Percentiles rank a stretch among this genome's conserved stretches.
Evolutionary conservation across 2,113 vertebrate genomes (phyloP).

Genomic region (Odontophorus gujanensis): DNA sequence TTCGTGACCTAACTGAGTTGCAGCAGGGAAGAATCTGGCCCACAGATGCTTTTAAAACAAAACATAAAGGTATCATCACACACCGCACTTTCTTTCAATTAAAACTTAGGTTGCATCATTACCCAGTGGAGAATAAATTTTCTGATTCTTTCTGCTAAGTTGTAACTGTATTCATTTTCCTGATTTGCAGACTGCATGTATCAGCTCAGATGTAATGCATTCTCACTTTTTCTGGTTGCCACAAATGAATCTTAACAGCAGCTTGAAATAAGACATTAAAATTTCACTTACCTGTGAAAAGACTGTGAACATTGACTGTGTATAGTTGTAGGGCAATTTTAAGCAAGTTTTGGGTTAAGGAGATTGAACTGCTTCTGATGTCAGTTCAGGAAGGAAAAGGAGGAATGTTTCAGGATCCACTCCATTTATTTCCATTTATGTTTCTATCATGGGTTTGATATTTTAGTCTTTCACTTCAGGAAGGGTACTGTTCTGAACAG

Average conservation of each 20-base stretch:
- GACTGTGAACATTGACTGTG: background rate
- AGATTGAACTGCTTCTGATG: background rate
- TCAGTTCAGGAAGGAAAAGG: background rate
- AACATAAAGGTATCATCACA: background rate
- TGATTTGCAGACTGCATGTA: background rate
- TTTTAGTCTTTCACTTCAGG: background rate
- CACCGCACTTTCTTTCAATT: background rate
- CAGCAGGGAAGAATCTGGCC: background rate
- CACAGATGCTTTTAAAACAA: background rate
- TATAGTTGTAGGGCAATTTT: background rate
- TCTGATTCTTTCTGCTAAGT: background rate
- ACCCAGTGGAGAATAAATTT: background rate
- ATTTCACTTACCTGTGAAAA: background rate
- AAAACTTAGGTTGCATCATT: background rate
- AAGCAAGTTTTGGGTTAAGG: background rate
- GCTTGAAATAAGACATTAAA: background rate
- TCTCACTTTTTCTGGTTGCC: background rate
- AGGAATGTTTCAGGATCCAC: background rate
- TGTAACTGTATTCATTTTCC: background rate
- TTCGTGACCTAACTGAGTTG: background rate
- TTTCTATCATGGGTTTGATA: too few relatives aligned
- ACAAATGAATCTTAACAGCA: background rate
- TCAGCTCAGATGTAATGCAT: background rate
- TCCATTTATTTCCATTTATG: background rate
- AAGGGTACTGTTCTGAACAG: background rate